Base-by-base conservation (phyloP, 2,888 invertebrate species). In the Notodonta ziczac region DNA sequence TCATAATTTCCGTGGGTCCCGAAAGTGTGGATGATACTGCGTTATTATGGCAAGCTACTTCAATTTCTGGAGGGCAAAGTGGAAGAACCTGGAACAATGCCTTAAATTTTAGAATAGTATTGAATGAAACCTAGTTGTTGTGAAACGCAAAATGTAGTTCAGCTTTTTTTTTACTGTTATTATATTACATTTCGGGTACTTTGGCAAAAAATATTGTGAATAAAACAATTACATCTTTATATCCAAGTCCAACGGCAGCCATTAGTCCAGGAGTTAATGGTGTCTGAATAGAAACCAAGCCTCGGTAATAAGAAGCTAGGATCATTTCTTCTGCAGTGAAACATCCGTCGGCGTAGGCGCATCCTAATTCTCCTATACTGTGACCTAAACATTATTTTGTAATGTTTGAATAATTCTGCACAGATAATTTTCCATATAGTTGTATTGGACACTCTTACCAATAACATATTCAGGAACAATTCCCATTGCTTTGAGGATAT, bases 301-400 rank as follows among this genome's bases (percentile, higher is more conserved):
- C 97, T 69, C 98, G 94, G 77, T 96, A 96, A 83, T 97, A 98
- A 0, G 98, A 96, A 3, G 96, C 94, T 13, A 97, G 86, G 51
- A 98, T 96, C 88, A 97, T 96, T 86, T 98, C 97, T 80, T 98
- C 97, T 1, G 96, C 95, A 0, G 97, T 97, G 61, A 98, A 94
- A 56, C 97, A 96, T 2, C 97, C 80, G 39, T 90, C 89, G 3
- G 84, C 85, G 63, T 89, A 89, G 0, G 85, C 88, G 62, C 89
- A 88, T 95, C 97, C 98, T 55, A 98, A 91, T 87, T 99, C 99
- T 44, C 98, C 98, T 0, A 98, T 96, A 67, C 90, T 89, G 73
- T 88, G 89, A 51, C 89, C 87, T 86, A 3, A 32, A 62, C 1
- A 13, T 44, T 10, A 40, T 40, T 24, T 24, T 24, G 24, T 24